These are phyloP conservation scores for Drosophila subsilvestris DNA, from an alignment of 2,888 invertebrate species.

Conservation along the genomic window DNA sequence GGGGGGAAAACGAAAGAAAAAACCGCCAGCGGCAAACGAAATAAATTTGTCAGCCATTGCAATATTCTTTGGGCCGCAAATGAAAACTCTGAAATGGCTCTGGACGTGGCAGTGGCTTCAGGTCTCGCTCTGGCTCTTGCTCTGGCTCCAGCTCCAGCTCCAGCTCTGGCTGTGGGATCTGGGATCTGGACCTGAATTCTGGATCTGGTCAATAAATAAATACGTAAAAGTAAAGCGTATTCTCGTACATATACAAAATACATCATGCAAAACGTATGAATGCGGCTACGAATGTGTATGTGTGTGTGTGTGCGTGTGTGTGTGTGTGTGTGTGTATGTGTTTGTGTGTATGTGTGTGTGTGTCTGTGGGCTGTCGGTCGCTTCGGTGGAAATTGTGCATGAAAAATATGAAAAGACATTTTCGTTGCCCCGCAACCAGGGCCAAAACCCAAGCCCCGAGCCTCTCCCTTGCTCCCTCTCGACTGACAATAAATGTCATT, in stretches of 20 bases:
- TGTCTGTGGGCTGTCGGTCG: not conserved
- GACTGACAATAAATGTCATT: constrained; percentile 52
- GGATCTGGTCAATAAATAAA: constrained; percentile 74
- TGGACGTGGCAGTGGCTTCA: not conserved
- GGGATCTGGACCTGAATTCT: constrained; percentile 44
- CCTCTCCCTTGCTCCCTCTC: constrained; percentile 8
- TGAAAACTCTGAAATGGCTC: constrained; percentile 32
- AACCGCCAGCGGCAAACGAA: constrained; percentile 66
- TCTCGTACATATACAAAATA: constrained; percentile 30
- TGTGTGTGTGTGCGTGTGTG: constrained; percentile 4
- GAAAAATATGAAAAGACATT: constrained; percentile 57
- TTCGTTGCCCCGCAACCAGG: constrained; percentile 28
- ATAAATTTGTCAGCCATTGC: constrained; percentile 79
- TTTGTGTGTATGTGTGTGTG: too few relatives aligned
- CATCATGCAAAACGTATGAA: constrained; percentile 19
- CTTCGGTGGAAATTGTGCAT: constrained; percentile 44
- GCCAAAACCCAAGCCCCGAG: too few relatives aligned
- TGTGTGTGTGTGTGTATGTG: too few relatives aligned
- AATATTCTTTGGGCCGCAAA: constrained; percentile 66
- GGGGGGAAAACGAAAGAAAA: constrained; percentile 27
- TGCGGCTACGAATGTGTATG: not conserved
- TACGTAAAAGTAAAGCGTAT: constrained; percentile 48
- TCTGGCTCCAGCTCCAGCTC: constrained; percentile 43
- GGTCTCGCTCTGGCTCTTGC: constrained; percentile 27
- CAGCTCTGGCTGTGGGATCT: constrained; percentile 24